These are phyloP conservation scores for Psococerastis gibbosa DNA, from an alignment of 2,888 invertebrate species.

Conservation along the genomic window DNA sequence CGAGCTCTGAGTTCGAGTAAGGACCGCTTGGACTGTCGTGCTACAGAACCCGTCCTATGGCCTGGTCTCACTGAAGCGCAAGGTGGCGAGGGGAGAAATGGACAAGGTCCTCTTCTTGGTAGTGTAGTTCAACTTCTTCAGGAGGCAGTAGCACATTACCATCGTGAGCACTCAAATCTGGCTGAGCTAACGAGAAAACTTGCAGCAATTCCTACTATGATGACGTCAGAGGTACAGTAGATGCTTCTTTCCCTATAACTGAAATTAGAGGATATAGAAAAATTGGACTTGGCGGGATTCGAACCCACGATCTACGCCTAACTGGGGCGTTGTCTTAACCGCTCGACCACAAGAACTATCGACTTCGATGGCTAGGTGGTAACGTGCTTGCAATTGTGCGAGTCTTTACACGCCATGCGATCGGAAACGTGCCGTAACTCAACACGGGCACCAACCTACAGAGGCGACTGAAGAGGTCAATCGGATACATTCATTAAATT, in stretches of 20 bases:
- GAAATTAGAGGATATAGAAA: too few relatives aligned
- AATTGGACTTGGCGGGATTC: too few relatives aligned
- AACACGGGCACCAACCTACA: too few relatives aligned
- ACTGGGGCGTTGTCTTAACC: too few relatives aligned
- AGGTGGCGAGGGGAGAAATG: conserved; percentile 16
- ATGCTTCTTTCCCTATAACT: conserved; percentile 9
- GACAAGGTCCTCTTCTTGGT: conserved; percentile 23
- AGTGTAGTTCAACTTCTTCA: conserved; percentile 35
- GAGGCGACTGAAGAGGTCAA: too few relatives aligned
- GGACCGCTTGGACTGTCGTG: conserved; percentile 30
- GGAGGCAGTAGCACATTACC: conserved; percentile 33
- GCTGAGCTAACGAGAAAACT: conserved; percentile 31
- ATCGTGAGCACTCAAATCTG: conserved; percentile 29
- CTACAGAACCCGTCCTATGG: conserved; percentile 33
- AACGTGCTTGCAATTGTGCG: too few relatives aligned
- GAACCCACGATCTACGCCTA: too few relatives aligned
- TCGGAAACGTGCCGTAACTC: too few relatives aligned
- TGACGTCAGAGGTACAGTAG: conserved; percentile 16
- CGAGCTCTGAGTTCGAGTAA: conserved; percentile 42
- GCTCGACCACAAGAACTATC: too few relatives aligned
- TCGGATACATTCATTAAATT: too few relatives aligned
- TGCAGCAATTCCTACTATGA: conserved; percentile 27
- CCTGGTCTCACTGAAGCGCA: conserved; percentile 28
- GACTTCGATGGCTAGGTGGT: too few relatives aligned
- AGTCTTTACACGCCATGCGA: too few relatives aligned